Evolutionary conservation across 2,113 vertebrate genomes (phyloP), one percentile per base, ranked within the genome.

Genomic region (Pycnonotus jocosus): DNA sequence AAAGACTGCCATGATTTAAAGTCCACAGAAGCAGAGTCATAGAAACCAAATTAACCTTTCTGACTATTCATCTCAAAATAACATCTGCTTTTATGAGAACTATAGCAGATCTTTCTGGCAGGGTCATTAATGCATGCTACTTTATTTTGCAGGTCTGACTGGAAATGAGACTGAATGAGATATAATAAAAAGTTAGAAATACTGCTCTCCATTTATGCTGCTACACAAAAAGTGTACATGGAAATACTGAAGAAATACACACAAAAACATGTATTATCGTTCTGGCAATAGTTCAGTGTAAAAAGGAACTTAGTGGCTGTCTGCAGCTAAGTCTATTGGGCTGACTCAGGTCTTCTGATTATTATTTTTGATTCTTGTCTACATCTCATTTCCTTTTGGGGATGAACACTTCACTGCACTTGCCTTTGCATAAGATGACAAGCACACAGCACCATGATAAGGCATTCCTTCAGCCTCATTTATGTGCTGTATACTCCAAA

Each of bases 121-220:
- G 28, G 22, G 66, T 7, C 3, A 5, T n/a, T 88, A 85, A 76
- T 20, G 66, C 38, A 64, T 11, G 28, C n/a, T 65, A 62, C 53
- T 85, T 74, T 42, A 47, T 71, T 90, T 93, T 51, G 35, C 35
- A 88, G 57, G 27, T 64, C 70, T 76, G 61, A 37, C 74, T 92
- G 62, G 45, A 90, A 80, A 80, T 31, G 37, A 86, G 44, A 80
- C 27, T 24, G 38, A 84, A 87, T 13, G 14, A 84, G 20, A 86
- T 57, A 38, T 2, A 86, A 82, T 19, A 40, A 47, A 66, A 71
- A 66, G 38, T 24, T 17, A 79, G 16, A 80, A 83, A 65, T 23
- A 31, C 3, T 48, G 5, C 37, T 68, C 35, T 85, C 51, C 12
- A 6, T 53, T 69, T 68, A 23, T 48, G 42, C 40, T 72, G 37